Base-by-base conservation (phyloP, 64 coral and sea anemone species). In the Pachyseris speciosa region DNA sequence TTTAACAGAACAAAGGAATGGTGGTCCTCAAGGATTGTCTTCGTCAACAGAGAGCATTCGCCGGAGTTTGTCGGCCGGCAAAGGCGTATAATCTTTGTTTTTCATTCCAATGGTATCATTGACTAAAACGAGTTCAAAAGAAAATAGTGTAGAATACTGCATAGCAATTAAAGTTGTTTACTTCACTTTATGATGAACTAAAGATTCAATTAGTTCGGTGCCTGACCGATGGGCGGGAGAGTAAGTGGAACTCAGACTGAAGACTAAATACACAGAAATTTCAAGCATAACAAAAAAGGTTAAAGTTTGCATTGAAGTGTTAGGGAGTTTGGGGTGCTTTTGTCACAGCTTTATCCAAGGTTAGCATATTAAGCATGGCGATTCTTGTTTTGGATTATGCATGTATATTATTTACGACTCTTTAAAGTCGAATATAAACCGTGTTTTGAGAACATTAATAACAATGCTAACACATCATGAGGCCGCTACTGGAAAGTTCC, bases 121-220 rank as follows among this genome's bases (percentile, higher is more conserved):
- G 13, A 57, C 4, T 17, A 19, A 57, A 57, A 57, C 4, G 13
- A 20, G 19, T 57, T 57, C 15, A 57, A 57, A 57, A 57, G 16
- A 19, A 47, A 57, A 57, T 57, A 57, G 13, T 4, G 52, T 25
- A 7, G 64, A 34, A 11, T 67, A 67, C 29, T 32, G 5, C 12
- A 39, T 13, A 7, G 34, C 19, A 57, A 57, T 20, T 57, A 57
- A 57, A 57, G 4, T 57, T 57, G 12, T 20, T 4, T 4, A 57
- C n/a, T n/a, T n/a, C n/a, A n/a, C n/a, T n/a, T n/a, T n/a, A n/a
- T n/a, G n/a, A n/a, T n/a, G n/a, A n/a, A n/a, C n/a, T n/a, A n/a
- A n/a, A n/a, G n/a, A n/a, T n/a, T n/a, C 39, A 80, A 80, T 80
- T 59, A 80, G 51, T 80, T 80, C 4, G 50, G 76, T 59, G 60